A percentile compares a stretch with the other conserved stretches of the same genome.
Evolutionary conservation across 2,113 vertebrate species (phyloP).

Genomic region (Trachemys scripta): DNA sequence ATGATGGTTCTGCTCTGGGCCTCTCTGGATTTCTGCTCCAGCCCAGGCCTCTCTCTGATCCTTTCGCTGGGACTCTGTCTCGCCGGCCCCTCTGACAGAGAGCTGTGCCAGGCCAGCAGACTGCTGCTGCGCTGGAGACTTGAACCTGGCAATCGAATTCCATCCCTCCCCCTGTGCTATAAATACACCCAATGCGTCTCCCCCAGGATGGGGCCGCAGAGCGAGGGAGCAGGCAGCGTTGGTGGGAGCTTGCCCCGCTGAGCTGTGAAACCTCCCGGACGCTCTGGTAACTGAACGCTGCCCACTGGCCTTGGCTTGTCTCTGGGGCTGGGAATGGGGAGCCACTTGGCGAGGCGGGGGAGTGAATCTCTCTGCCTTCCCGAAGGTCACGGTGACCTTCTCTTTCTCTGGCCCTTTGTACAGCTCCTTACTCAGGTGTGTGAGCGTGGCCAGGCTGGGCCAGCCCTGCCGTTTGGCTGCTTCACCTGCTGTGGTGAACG

Average conservation of each 20-base stretch:
- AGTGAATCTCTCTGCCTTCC: not conserved
- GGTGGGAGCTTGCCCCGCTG: not conserved
- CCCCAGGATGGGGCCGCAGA: not conserved
- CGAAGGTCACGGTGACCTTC: not conserved
- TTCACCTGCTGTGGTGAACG: not conserved
- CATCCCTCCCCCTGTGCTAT: not conserved
- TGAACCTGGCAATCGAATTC: not conserved
- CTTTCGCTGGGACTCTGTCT: not conserved
- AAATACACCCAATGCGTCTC: not conserved
- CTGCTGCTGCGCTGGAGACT: not conserved
- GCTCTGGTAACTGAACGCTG: not conserved
- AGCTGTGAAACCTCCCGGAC: not conserved
- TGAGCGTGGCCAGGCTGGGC: not conserved
- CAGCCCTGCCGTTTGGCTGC: not conserved
- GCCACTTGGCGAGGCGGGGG: not conserved
- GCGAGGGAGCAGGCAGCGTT: not conserved
- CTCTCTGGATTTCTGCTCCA: not conserved
- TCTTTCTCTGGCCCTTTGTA: not conserved
- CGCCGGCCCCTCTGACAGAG: not conserved
- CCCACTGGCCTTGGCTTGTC: not conserved
- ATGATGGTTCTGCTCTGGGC: not conserved
- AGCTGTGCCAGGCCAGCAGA: not conserved
- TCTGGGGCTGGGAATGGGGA: not conserved
- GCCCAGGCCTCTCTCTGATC: not conserved
- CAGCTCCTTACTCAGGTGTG: not conserved